phyloP scores from a whole-genome alignment of 2,113 vertebrate genomes.

The Tenrec ecaudatus region DNA sequence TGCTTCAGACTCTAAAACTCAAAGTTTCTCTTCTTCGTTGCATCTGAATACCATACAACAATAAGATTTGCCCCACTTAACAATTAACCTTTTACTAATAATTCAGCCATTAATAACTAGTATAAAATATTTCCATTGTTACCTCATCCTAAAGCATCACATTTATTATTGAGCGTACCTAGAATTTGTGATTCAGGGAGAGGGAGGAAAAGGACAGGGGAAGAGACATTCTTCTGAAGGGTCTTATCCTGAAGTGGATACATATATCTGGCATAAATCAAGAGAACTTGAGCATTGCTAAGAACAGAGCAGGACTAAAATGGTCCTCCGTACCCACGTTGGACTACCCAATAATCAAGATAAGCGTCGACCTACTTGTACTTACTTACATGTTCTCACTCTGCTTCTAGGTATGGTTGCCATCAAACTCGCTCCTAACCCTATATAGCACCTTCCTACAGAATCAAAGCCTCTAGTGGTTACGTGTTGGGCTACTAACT shows the following conservation, averaged over 20 bases:
- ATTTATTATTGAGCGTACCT: neutral
- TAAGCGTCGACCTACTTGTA: neutral
- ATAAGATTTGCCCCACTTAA: slow-evolving; percentile 38
- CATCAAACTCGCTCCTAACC: neutral
- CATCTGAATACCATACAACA: neutral
- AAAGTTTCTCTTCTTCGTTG: slow-evolving; percentile 12
- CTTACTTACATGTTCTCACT: neutral
- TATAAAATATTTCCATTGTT: slow-evolving; percentile 35
- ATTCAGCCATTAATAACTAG: neutral
- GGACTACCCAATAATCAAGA: neutral
- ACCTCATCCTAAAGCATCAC: slow-evolving; percentile 10
- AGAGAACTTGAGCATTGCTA: neutral
- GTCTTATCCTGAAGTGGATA: neutral
- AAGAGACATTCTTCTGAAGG: slow-evolving; percentile 5
- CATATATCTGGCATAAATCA: neutral
- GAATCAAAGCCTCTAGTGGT: neutral
- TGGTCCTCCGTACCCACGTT: neutral
- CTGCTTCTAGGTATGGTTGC: neutral
- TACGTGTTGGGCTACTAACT: too few species aligned
- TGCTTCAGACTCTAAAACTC: neutral
- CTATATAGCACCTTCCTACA: neutral
- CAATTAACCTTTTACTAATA: slow-evolving; percentile 10
- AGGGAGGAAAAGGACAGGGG: neutral
- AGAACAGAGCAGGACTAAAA: neutral
- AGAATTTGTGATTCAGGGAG: neutral